Percentiles rank a stretch among this genome's conserved stretches.
Evolutionary conservation across 2,888 invertebrate species (phyloP).

Genomic region (Lingula anatina): DNA sequence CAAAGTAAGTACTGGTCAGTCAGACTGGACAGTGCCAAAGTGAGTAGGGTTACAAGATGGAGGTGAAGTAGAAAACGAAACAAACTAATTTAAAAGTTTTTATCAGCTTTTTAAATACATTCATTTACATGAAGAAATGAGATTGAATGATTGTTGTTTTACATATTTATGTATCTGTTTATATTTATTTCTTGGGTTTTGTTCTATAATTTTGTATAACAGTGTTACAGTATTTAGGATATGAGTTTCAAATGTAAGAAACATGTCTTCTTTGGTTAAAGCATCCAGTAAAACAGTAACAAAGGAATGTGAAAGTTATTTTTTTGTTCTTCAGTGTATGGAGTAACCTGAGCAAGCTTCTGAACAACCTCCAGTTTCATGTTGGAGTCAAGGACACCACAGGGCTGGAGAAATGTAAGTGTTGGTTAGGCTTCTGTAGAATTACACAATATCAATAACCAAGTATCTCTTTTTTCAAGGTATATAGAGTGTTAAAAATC

Average conservation of each 20-base stretch:
- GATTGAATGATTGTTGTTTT: too few relatives aligned
- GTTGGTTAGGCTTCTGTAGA: too few relatives aligned
- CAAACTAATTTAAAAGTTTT: too few relatives aligned
- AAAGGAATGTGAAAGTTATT: background rate
- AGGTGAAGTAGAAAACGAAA: too few relatives aligned
- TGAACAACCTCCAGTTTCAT: constrained; percentile 62
- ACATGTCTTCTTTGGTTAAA: background rate
- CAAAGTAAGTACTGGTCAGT: constrained; percentile 26
- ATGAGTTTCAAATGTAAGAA: background rate
- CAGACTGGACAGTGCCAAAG: background rate
- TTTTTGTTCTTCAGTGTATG: constrained; percentile 59
- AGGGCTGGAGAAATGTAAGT: constrained; percentile 58
- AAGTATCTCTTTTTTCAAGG: too few relatives aligned
- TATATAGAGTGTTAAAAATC: too few relatives aligned
- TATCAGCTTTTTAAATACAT: too few relatives aligned
- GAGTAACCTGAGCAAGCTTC: constrained; percentile 72
- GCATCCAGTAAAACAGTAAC: background rate
- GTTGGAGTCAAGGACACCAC: constrained; percentile 6
- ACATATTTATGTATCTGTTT: too few relatives aligned
- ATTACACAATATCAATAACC: too few relatives aligned
- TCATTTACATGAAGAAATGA: too few relatives aligned
- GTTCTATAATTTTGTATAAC: background rate
- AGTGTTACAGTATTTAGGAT: background rate
- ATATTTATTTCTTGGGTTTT: too few relatives aligned
- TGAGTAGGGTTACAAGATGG: background rate